Base-by-base conservation (phyloP, 2,888 invertebrate genomes). In the Drosophila kambysellisi region DNA sequence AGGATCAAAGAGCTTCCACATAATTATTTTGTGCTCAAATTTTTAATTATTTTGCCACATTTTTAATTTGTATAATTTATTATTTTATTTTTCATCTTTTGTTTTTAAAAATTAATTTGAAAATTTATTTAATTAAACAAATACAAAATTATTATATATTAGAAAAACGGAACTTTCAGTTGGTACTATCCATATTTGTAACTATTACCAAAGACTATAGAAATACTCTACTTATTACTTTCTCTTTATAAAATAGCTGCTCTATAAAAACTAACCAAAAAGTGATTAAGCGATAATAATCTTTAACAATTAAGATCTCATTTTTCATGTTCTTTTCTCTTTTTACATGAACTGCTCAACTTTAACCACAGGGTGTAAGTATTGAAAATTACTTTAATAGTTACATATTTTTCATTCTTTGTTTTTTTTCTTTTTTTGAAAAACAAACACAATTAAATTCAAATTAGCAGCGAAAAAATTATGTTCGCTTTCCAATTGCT, bases 371-470 rank as follows among this genome's bases (percentile, higher is more conserved):
- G 85, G 85, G 88, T 74, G 87, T 89, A 83, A 87, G 87, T 84
- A 89, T 73, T 75, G 61, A 62, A 65, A 70, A 81, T 59, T 73
- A 68, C 58, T 74, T 72, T 64, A 64, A 70, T 58, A 39, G 50
- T 50, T 53, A 30, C 37, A 20, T 1, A 41, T 1, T 1, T 20
- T 9, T 43, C 2, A 2, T 2, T 5, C 7, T 12, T 43, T 61
- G 54, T 56, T 25, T 2, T 41, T 8, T 17, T 2, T 41, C 4
- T 17, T 1, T 8, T 17, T 46, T 7, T 30, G 54, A 57, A 80
- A 82, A 79, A 78, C 83, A 79, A 88, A 88, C 77, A 85, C 72
- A 83, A 85, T 85, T 85, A 85, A 83, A 86, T 70, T 73, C 70
- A 25, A 82, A 83, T 83, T 83, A 87, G 32, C 30, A 51, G 8